Evolutionary conservation across 2,888 invertebrate genomes (phyloP).

Genomic region (Trichopoda pennipes): DNA sequence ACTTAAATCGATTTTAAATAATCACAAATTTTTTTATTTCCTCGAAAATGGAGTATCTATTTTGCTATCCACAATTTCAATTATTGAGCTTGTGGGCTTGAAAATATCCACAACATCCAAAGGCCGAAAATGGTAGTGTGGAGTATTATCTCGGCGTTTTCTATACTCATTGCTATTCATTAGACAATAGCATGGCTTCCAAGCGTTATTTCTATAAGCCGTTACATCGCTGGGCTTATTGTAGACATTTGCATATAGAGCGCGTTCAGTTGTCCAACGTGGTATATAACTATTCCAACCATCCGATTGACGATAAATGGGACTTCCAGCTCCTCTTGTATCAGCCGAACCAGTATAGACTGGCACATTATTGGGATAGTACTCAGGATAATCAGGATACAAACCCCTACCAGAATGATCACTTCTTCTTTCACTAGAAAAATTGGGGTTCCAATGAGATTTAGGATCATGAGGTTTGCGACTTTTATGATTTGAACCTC

Average conservation of each 20-base stretch:
- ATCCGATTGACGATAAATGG: constrained; percentile 74
- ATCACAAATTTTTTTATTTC: constrained; percentile 24
- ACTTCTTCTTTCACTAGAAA: constrained; percentile 74
- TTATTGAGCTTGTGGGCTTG: constrained; percentile 71
- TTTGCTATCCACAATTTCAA: constrained; percentile 76
- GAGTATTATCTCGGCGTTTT: constrained; percentile 73
- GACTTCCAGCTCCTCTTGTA: constrained; percentile 71
- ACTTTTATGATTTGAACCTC: constrained; percentile 72
- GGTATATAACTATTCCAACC: constrained; percentile 80
- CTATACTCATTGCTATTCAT: constrained; percentile 74
- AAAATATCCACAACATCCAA: constrained; percentile 33
- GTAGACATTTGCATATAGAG: constrained; percentile 75
- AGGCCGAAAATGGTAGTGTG: constrained; percentile 50
- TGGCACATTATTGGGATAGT: constrained; percentile 75
- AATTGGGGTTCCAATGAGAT: constrained; percentile 77
- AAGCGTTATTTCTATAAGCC: constrained; percentile 76
- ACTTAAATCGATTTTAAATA: neutral
- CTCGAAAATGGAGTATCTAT: constrained; percentile 76
- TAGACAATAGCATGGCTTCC: constrained; percentile 80
- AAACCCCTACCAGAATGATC: constrained; percentile 63
- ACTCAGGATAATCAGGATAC: constrained; percentile 72
- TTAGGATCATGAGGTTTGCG: constrained; percentile 77
- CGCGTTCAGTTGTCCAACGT: constrained; percentile 79
- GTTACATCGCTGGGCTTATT: constrained; percentile 71
- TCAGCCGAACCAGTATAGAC: constrained; percentile 74